Evolutionary conservation across 2,113 vertebrate genomes (phyloP).

Genomic region (Crotalus helleri): DNA sequence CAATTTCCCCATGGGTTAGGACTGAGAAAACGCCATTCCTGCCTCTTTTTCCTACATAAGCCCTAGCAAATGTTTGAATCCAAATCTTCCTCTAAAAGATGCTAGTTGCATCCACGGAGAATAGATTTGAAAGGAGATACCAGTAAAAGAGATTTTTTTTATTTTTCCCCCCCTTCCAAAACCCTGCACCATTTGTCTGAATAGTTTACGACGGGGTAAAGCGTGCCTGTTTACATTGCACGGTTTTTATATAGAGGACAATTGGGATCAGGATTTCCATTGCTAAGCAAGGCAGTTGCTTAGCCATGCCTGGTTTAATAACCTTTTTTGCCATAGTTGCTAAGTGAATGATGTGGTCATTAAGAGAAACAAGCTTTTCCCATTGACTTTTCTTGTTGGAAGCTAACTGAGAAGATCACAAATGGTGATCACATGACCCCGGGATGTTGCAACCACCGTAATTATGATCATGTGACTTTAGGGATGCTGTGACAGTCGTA

Average conservation of each 20-base stretch:
- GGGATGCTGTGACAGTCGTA: not conserved
- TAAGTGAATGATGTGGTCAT: too few species aligned
- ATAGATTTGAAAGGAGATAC: not conserved
- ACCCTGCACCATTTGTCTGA: not conserved
- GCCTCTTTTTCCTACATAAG: not conserved
- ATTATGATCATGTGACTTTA: not conserved
- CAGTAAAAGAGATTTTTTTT: not conserved
- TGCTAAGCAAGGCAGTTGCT: not conserved
- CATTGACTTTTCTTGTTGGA: too few species aligned
- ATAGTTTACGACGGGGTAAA: slow-evolving; percentile 12
- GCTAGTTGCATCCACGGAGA: not conserved
- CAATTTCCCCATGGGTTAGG: not conserved
- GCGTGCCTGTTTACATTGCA: not conserved
- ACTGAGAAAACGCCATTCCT: not conserved
- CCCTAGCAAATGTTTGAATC: not conserved
- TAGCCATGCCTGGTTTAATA: not conserved
- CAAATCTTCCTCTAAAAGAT: not conserved
- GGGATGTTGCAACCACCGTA: not conserved
- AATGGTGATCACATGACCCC: not conserved
- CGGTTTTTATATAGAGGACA: not conserved
- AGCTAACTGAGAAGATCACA: not conserved
- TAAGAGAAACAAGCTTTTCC: too few species aligned
- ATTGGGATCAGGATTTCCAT: not conserved
- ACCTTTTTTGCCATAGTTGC: not conserved
- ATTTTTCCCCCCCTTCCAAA: rapidly evolving